phyloP scores from a whole-genome alignment of 2,797 vertebrate species.

The Danio tinwini region DNA sequence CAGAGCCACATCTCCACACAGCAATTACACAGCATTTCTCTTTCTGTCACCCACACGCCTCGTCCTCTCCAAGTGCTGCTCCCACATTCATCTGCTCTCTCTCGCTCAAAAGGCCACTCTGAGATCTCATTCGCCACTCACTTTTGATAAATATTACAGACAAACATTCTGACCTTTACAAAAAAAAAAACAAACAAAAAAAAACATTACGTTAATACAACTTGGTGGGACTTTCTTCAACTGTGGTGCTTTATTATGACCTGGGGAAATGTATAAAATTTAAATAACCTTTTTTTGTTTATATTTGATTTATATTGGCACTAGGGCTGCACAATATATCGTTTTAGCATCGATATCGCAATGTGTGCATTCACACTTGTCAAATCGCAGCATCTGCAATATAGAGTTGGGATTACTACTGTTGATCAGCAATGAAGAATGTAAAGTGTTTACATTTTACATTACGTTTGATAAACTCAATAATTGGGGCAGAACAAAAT shows the following conservation, averaged over 20 bases:
- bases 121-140: constrained; percentile 21
- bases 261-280: background rate
- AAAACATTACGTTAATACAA: background rate
- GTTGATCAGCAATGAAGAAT: too few relatives aligned
- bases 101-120: constrained; percentile 11
- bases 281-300: too few relatives aligned
- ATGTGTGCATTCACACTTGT: too few relatives aligned
- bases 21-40: constrained; percentile 80
- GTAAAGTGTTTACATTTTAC: too few relatives aligned
- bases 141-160: background rate
- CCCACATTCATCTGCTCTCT: constrained; percentile 28
- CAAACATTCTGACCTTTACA: constrained; percentile 24
- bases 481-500: too few relatives aligned
- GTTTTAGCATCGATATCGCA: too few relatives aligned
- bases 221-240: background rate
- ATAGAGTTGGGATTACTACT: too few relatives aligned
- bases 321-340: too few relatives aligned
- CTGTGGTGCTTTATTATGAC: background rate
- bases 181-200: too few relatives aligned
- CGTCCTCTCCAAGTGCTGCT: constrained; percentile 9
- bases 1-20: constrained; percentile 71
- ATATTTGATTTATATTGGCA: too few relatives aligned
- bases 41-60: constrained; percentile 47
- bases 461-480: too few relatives aligned
- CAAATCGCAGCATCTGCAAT: too few relatives aligned